Conservation (phyloP, 2,797 vertebrate species). For the Eupleurogrammus muticus region DNA sequence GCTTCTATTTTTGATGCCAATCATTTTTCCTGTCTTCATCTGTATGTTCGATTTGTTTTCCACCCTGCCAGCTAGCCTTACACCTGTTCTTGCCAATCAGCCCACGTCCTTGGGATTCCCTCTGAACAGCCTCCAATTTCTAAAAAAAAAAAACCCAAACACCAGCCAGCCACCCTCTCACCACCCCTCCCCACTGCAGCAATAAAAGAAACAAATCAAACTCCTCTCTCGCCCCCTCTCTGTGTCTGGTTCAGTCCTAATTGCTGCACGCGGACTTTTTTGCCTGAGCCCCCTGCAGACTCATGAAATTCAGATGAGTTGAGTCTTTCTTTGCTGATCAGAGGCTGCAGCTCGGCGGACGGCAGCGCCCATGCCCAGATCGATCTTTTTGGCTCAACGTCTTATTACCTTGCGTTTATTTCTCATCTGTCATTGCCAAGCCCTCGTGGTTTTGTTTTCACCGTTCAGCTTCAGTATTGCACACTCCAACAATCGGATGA, state of each 20-base stretch:
- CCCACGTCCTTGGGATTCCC: too few species aligned
- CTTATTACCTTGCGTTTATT: slow-evolving; percentile 15
- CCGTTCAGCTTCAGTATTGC: background rate
- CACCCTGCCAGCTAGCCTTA: too few species aligned
- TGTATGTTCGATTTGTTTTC: too few species aligned
- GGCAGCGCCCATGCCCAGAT: slow-evolving; percentile 14
- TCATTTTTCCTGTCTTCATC: too few species aligned
- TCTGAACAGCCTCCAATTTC: too few species aligned
- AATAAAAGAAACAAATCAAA: background rate
- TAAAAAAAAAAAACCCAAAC: too few species aligned
- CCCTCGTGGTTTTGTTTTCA: background rate
- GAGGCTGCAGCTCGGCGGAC: slow-evolving; percentile 50
- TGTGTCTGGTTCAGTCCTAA: slow-evolving; percentile 12
- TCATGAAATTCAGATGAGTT: slow-evolving; percentile 77
- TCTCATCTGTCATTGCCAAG: background rate
- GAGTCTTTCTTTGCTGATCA: slow-evolving; percentile 34
- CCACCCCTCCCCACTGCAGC: too few species aligned
- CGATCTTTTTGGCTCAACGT: slow-evolving; percentile 7
- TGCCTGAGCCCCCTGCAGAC: slow-evolving; percentile 48
- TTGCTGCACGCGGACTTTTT: slow-evolving; percentile 36
- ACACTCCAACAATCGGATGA: background rate
- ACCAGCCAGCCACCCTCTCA: too few species aligned
- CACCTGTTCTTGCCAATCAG: too few species aligned
- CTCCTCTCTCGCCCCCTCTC: background rate
- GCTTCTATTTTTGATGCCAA: too few species aligned